Evolutionary conservation across 2,797 vertebrate species (phyloP).

Genomic region (Syngnathus rostellatus): DNA sequence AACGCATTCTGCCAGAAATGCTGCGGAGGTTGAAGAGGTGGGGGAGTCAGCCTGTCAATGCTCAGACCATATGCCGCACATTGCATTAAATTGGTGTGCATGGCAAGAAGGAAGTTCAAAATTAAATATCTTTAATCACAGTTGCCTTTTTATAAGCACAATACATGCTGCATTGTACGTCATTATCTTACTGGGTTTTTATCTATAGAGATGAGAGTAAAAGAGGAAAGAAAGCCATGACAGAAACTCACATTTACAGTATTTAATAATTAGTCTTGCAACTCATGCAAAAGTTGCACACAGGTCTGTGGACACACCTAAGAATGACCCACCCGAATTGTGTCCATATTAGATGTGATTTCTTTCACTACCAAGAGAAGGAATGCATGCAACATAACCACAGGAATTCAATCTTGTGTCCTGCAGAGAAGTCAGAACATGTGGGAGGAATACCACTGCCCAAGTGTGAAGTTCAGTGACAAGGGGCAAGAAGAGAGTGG

Average conservation of each 20-base stretch:
- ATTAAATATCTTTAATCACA: too few species aligned
- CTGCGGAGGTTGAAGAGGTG: too few species aligned
- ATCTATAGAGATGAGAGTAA: neutral
- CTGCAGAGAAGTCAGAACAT: slow-evolving; percentile 6
- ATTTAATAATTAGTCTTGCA: neutral
- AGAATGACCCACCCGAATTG: neutral
- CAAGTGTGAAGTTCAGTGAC: neutral
- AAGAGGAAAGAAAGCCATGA: neutral
- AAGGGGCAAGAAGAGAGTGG: neutral
- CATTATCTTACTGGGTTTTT: neutral
- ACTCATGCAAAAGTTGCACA: neutral
- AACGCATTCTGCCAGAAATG: too few species aligned
- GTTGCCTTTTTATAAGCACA: too few species aligned
- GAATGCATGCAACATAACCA: neutral
- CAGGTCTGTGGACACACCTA: neutral
- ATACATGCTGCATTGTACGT: too few species aligned
- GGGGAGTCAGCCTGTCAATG: too few species aligned
- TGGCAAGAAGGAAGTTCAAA: too few species aligned
- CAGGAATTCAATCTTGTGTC: slow-evolving; percentile 2
- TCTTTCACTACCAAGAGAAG: neutral
- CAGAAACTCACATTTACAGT: neutral
- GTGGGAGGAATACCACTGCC: neutral
- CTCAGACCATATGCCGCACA: too few species aligned
- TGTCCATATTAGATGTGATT: neutral
- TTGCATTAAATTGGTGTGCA: too few species aligned